Evolutionary conservation across 2,797 vertebrate genomes (phyloP), one percentile per base, ranked within the genome.

Genomic region (Parotocinclus haroldoi): DNA sequence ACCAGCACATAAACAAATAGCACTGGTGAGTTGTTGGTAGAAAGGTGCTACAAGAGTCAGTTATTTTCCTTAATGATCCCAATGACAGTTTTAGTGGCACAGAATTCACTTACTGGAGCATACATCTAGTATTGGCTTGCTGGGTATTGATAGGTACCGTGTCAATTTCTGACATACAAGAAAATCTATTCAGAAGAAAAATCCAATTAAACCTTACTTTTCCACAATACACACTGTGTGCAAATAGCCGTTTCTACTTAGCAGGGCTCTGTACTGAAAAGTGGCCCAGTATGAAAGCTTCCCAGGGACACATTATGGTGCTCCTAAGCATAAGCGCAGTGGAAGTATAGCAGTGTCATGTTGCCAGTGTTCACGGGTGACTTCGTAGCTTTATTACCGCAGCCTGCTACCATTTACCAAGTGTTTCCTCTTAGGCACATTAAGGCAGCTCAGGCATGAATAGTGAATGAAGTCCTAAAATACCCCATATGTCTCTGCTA

Each of bases 271-370:
- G 63, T 63, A 58, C 69, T 66, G 17, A 18, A 66, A 13, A n/a
- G 16, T 38, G n/a, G 58, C 27, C 11, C 60, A 38, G 59, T 39
- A 68, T 72, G 38, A 76, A 78, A 52, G 17, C 63, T 59, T 69
- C 40, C 55, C 17, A 13, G 48, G 45, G 58, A 40, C 46, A 48
- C 36, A 57, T 70, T 42, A 63, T 10, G 40, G 63, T 40, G 42
- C 63, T 52, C 44, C 50, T 57, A 61, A 64, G 36, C 49, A 59
- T 16, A 36, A 72, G 38, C 14, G 7, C 66, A 57, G 18, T 18
- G 62, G 39, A 70, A 66, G 19, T 58, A 51, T 16, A 37, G 38
- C 36, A 46, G 27, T 66, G 63, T 50, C 69, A 61, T 52, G 39
- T 9, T 50, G 52, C 39, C 57, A 37, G 39, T 27, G 19, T 53